Base-by-base conservation (phyloP, 2,888 invertebrate genomes). In the Polymixis flavicincta region DNA sequence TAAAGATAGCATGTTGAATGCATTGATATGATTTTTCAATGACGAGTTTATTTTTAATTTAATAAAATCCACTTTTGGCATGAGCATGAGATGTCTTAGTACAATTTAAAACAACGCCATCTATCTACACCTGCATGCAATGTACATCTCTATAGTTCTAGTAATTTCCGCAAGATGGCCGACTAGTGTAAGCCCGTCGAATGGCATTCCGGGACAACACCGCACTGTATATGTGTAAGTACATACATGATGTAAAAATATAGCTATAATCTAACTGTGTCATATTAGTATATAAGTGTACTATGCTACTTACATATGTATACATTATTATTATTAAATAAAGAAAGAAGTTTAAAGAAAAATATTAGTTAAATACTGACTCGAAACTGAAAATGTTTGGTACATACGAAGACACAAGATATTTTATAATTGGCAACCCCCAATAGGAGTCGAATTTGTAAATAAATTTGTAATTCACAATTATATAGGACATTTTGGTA, bases 231-330 rank as follows among this genome's bases (percentile, higher is more conserved):
- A 96, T 95, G 93, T 96, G 94, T 95, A 95, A 95, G 94, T 95
- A 95, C 94, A 94, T 94, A 93, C 91, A 94, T 92, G 92, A 93
- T 95, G 94, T 95, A 95, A 94, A 95, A 95, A 94, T 92, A 92
- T 95, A 95, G 94, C 87, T 91, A 90, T 95, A 95, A 94, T 93
- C 92, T 95, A 96, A 96, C 95, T 96, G 96, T 96, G 96, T 96
- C 96, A 96, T 96, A 96, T 94, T 96, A 96, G 96, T 82, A 73
- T 80, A 80, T 96, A 96, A 96, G 96, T 94, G 93, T 95, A 95
- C 93, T 95, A 95, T 94, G 94, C 96, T 96, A 96, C 95, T 95
- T 96, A 96, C 95, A 92, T 95, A 95, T 94, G 93, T 93, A 93
- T 94, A 90, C 90, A 87, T 88, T 93, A 94, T 94, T 92, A 92